Base-by-base conservation (phyloP, 2,797 vertebrate species). In the Typhlichthys eigenmanni region DNA sequence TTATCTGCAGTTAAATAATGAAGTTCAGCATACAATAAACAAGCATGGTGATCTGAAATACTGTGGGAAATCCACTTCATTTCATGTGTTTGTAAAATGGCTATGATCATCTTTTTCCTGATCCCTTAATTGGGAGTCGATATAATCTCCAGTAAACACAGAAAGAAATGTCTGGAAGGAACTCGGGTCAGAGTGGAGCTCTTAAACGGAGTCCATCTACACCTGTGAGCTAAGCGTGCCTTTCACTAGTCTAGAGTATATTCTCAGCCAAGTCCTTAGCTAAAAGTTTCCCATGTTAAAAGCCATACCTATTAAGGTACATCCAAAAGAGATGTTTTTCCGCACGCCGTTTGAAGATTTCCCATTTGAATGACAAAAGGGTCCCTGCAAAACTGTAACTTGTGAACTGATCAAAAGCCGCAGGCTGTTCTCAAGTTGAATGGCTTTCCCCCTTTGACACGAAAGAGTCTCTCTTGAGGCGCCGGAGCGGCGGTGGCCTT, bases 381-480 rank as follows among this genome's bases (percentile, higher is more conserved):
- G 81, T 74, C 89, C 75, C 78, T 16, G 83, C 85, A 91, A 91
- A 91, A 93, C 90, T 93, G 90, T 92, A 94, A 94, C 92, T 92
- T 92, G 92, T 90, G 92, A 93, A 91, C 92, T 93, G 92, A 94
- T 94, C 92, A 93, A 93, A 93, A 92, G 91, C 86, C 78, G 64
- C 80, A 74, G 86, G 83, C 89, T 69, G 68, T 88, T 84, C 90
- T 89, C 64, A 81, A 89, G 87, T 81, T 86, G 88, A 86, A 85
- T 83, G 84, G 87, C 90, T 90, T 89, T 86, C 90, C 89, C 88
- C 89, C 90, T 92, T 89, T 92, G 92, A 93, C 92, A 90, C 87
- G 76, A 88, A 88, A 93, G 90, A 82, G 89, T 81, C 87, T 90
- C 92, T 93, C 90, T 89, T 79, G 90, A 90, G 91, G 88, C 90